Percentiles rank a stretch among this genome's conserved stretches.
phyloP scores from a whole-genome alignment of 2,113 vertebrate species.

The Coracopsis vasa region DNA sequence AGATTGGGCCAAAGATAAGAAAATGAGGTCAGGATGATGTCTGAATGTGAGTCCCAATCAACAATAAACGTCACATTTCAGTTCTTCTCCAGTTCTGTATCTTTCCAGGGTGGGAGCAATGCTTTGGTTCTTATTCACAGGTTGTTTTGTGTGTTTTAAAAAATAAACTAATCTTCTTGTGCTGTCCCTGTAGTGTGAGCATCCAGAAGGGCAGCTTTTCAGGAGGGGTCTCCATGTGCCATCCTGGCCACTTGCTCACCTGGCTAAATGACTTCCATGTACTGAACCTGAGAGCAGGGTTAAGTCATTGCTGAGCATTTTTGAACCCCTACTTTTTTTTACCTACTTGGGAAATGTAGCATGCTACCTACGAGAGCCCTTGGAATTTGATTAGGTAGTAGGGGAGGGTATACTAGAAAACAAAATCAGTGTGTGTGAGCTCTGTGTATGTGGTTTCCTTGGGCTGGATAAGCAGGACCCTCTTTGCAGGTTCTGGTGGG shows the following conservation, averaged over 20 bases:
- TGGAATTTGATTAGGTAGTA: not conserved
- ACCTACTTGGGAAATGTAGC: not conserved
- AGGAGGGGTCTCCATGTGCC: not conserved
- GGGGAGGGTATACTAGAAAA: not conserved
- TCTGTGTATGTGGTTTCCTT: not conserved
- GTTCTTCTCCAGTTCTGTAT: not conserved
- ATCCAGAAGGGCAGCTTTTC: not conserved
- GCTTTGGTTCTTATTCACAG: not conserved
- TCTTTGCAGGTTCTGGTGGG: not conserved
- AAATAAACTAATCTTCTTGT: not conserved
- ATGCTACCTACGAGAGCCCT: not conserved
- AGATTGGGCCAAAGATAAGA: not conserved
- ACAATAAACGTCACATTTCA: not conserved
- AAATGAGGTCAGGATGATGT: not conserved
- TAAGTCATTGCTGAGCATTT: not conserved
- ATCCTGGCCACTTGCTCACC: not conserved
- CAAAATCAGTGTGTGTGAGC: accelerated
- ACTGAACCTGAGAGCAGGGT: not conserved
- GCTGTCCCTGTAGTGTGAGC: not conserved
- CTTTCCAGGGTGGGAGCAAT: not conserved
- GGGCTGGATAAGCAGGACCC: not conserved
- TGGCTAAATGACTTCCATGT: not conserved
- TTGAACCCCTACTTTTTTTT: not conserved
- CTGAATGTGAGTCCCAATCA: not conserved
- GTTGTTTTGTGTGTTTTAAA: not conserved